These are phyloP conservation scores for Apeira syringaria DNA, from an alignment of 2,888 invertebrate species.

Conservation along the genomic window DNA sequence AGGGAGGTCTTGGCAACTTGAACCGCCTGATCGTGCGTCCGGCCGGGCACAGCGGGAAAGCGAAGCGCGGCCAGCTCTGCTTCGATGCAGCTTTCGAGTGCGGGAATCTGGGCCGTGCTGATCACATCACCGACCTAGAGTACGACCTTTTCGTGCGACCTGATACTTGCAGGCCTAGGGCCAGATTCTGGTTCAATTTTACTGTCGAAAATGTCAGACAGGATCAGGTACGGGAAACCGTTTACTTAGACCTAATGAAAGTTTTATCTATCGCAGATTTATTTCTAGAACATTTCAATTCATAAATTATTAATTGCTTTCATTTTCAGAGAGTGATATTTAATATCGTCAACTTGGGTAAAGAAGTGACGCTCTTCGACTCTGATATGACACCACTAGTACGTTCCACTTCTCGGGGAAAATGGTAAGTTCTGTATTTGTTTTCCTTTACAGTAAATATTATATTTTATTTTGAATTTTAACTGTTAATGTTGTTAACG, in stretches of 20 bases:
- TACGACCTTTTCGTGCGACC: conserved; percentile 98
- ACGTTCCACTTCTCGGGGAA: conserved; percentile 94
- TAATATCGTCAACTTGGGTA: conserved; percentile 98
- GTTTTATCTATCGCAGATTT: no score
- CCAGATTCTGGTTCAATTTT: conserved; percentile 98
- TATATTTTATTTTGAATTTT: no score
- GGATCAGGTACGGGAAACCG: conserved; percentile 86
- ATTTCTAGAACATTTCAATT: no score
- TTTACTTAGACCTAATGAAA: background rate
- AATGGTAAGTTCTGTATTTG: no score
- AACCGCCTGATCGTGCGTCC: conserved; percentile 94
- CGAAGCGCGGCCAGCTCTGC: conserved; percentile 97
- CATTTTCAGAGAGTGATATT: conserved; percentile 93
- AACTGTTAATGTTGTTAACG: no score
- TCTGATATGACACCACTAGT: conserved; percentile 97
- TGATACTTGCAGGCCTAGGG: conserved; percentile 97
- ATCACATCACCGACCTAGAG: conserved; percentile 96
- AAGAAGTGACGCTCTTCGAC: conserved; percentile 94
- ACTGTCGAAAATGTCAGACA: conserved; percentile 97
- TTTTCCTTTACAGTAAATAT: no score
- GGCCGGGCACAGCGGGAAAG: conserved; percentile 96
- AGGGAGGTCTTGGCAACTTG: conserved; percentile 96
- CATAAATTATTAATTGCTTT: no score
- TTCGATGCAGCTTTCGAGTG: conserved; percentile 99
- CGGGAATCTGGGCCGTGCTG: conserved; percentile 97